Evolutionary conservation across 2,113 vertebrate genomes (phyloP).

Genomic region (Rhodinocichla rosea): DNA sequence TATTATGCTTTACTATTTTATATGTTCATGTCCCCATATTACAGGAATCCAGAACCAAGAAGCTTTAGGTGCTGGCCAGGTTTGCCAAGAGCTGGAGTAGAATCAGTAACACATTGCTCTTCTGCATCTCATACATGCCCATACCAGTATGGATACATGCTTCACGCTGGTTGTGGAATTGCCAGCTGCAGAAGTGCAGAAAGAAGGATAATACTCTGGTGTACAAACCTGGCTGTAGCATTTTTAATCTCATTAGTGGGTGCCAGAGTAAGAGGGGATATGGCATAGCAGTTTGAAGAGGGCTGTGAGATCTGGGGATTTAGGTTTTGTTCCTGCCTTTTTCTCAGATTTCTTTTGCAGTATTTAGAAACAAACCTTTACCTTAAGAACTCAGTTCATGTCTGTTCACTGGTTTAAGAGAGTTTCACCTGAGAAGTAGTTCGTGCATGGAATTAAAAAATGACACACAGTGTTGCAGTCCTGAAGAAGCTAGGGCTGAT

Average conservation of each 20-base stretch:
- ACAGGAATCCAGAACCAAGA: neutral
- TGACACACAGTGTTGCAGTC: neutral
- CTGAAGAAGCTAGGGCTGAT: neutral
- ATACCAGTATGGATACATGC: neutral
- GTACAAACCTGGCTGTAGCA: neutral
- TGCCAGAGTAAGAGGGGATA: neutral
- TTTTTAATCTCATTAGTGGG: neutral
- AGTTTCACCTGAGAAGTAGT: neutral
- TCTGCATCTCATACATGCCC: neutral
- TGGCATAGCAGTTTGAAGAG: neutral
- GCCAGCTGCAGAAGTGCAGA: neutral
- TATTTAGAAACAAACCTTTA: neutral
- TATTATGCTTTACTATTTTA: neutral
- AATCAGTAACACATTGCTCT: neutral
- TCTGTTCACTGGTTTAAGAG: neutral
- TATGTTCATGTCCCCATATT: accelerated
- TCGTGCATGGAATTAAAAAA: neutral
- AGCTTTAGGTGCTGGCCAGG: neutral
- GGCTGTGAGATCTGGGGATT: neutral
- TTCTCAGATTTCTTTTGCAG: neutral
- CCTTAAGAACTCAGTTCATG: neutral
- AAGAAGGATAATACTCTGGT: neutral
- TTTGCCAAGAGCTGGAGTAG: neutral
- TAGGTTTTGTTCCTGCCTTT: neutral
- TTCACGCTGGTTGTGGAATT: neutral